phyloP scores from a whole-genome alignment of 2,797 vertebrate species.

The Xenentodon cancila region DNA sequence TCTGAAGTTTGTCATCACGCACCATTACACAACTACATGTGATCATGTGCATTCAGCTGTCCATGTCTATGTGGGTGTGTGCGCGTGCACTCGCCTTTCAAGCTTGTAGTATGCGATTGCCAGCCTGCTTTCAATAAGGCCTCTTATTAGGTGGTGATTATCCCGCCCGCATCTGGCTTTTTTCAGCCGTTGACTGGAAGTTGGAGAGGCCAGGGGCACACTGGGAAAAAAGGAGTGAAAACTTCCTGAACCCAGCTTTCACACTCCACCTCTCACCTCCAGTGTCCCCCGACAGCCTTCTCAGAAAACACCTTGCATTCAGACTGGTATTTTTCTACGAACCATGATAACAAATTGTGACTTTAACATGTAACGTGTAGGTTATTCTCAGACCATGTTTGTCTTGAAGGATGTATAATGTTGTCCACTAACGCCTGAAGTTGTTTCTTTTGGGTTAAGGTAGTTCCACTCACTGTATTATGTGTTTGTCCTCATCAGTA shows the following conservation, averaged over 20 bases:
- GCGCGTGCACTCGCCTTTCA: slow-evolving; percentile 36
- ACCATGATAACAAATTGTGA: slow-evolving; percentile 8
- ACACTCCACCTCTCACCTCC: slow-evolving; percentile 35
- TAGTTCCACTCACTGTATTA: no score
- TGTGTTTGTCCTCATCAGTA: no score
- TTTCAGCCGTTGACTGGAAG: slow-evolving; percentile 77
- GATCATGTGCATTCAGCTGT: slow-evolving; percentile 24
- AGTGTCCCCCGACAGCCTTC: slow-evolving; percentile 26
- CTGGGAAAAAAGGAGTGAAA: slow-evolving; percentile 79
- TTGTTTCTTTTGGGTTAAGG: not conserved
- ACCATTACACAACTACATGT: slow-evolving; percentile 54
- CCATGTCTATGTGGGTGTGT: slow-evolving; percentile 13
- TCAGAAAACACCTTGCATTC: slow-evolving; percentile 19
- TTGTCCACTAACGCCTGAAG: not conserved
- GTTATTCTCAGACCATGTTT: not conserved
- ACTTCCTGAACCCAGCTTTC: slow-evolving; percentile 73
- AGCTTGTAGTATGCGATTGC: slow-evolving; percentile 53
- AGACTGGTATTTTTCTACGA: slow-evolving; percentile 20
- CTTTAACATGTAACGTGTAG: not conserved
- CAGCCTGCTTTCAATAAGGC: slow-evolving; percentile 84
- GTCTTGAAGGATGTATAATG: not conserved
- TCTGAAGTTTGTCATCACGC: slow-evolving; percentile 55
- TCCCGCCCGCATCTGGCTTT: slow-evolving; percentile 81
- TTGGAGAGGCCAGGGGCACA: slow-evolving; percentile 73
- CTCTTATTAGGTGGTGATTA: slow-evolving; percentile 86